A percentile compares a stretch with the other conserved stretches of the same genome.
phyloP scores from a whole-genome alignment of 2,888 invertebrate genomes.

The Parnassius mnemosyne region DNA sequence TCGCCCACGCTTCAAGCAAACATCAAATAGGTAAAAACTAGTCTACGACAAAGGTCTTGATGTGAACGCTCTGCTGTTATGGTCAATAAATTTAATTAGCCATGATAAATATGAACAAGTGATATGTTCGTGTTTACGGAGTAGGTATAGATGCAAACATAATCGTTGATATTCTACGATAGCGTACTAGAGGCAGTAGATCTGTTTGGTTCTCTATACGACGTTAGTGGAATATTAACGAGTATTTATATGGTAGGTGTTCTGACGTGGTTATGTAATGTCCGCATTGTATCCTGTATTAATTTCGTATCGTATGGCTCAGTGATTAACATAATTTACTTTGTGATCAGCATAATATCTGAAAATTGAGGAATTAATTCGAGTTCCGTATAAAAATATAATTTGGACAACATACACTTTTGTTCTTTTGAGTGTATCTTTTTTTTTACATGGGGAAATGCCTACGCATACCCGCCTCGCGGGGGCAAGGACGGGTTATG shows the following conservation, averaged over 20 bases:
- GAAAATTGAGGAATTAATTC: too few relatives aligned
- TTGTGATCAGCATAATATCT: too few relatives aligned
- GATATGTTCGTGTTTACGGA: not conserved
- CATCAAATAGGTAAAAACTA: conserved; percentile 43
- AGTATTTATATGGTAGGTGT: conserved; percentile 22
- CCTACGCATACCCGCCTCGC: too few relatives aligned
- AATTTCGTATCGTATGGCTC: not conserved
- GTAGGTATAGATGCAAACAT: conserved; percentile 12
- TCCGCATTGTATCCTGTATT: conserved; percentile 8
- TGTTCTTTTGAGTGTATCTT: too few relatives aligned
- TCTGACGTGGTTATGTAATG: conserved; percentile 7
- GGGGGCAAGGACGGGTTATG: too few relatives aligned
- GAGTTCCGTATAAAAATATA: too few relatives aligned
- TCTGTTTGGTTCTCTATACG: conserved; percentile 12
- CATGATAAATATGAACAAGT: conserved; percentile 4
- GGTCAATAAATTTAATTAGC: conserved; percentile 19
- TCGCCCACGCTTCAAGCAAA: conserved; percentile 54
- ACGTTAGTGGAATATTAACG: conserved; percentile 19
- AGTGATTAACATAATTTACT: too few relatives aligned
- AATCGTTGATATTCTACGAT: conserved; percentile 21
- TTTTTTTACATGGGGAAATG: too few relatives aligned
- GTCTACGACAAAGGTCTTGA: conserved; percentile 45
- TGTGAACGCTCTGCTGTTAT: conserved; percentile 42
- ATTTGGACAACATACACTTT: too few relatives aligned
- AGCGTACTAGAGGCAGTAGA: conserved; percentile 12